These are phyloP conservation scores for Drosophila ustulata DNA, from an alignment of 2,888 invertebrate genomes.

Conservation along the genomic window DNA sequence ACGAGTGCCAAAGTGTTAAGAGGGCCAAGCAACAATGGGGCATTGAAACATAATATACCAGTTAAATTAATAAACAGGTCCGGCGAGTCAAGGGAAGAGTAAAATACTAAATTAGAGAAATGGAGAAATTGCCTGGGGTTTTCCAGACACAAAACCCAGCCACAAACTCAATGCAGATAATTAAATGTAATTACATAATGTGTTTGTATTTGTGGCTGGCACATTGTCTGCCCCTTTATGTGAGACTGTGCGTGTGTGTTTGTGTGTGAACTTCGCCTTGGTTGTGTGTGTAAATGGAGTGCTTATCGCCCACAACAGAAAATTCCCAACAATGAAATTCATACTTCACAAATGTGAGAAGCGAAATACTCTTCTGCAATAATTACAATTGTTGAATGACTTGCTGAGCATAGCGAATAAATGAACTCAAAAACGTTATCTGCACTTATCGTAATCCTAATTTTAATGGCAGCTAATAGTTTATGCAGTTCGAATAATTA, in stretches of 20 bases:
- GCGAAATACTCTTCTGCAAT: neutral
- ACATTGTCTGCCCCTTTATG: conserved; percentile 17
- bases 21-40: conserved; percentile 24
- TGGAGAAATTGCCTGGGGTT: conserved; percentile 2
- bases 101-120: conserved; percentile 19
- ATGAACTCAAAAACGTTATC: neutral
- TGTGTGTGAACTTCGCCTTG: conserved; percentile 11
- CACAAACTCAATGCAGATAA: conserved; percentile 76
- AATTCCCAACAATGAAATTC: conserved; percentile 11
- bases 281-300: conserved; percentile 48
- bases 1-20: conserved; percentile 24
- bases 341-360: conserved; percentile 7
- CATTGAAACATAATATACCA: conserved; percentile 34
- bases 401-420: neutral
- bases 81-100: neutral
- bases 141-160: conserved; percentile 24
- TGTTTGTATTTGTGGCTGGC: conserved; percentile 41
- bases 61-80: conserved; percentile 67
- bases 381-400: neutral
- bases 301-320: conserved; percentile 38
- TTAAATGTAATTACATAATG: conserved; percentile 79
- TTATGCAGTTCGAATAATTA: conserved; percentile 1
- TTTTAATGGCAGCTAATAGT: neutral
- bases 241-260: conserved; percentile 18
- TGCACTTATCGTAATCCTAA: no score